Percentiles rank a stretch among this genome's conserved stretches.
Evolutionary conservation across 2,888 invertebrate genomes (phyloP).

Genomic region (Pristionchus arcanus): DNA sequence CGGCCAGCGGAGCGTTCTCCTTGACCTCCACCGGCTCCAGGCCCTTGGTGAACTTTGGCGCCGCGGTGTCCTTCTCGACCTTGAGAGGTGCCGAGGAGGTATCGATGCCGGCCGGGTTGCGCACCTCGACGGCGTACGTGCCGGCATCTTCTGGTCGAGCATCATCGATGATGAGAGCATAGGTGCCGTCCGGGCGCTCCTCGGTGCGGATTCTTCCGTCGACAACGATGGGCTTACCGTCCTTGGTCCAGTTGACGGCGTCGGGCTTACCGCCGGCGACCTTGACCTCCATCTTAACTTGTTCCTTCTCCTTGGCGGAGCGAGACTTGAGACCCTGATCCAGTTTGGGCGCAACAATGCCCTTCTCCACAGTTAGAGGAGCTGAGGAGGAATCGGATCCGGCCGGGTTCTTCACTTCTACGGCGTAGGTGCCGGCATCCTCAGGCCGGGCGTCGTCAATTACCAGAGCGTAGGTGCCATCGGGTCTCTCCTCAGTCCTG

Average conservation of each 20-base stretch:
- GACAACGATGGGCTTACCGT: constrained; percentile 80
- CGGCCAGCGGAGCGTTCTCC: constrained; percentile 62
- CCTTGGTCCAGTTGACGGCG: constrained; percentile 93
- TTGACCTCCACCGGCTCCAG: constrained; percentile 61
- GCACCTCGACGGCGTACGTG: constrained; percentile 66
- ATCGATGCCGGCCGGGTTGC: constrained; percentile 66
- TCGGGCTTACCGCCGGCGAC: constrained; percentile 84
- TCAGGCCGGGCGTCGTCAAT: constrained; percentile 63
- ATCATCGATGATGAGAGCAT: constrained; percentile 65
- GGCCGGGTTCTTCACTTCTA: constrained; percentile 66
- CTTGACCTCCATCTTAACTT: constrained; percentile 89
- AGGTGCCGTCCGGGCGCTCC: constrained; percentile 83
- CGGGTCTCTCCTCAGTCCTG: constrained; percentile 79
- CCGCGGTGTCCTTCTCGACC: constrained; percentile 57
- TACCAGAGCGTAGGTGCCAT: constrained; percentile 82
- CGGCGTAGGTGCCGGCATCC: constrained; percentile 69
- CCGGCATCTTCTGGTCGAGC: constrained; percentile 65
- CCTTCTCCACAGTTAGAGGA: constrained; percentile 59
- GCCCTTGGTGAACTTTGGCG: constrained; percentile 63
- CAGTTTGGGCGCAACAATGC: constrained; percentile 79
- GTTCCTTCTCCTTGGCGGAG: constrained; percentile 88
- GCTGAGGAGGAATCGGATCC: constrained; percentile 66
- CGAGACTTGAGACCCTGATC: constrained; percentile 85
- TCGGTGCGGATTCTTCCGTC: constrained; percentile 81
- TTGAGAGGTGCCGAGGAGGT: constrained; percentile 62